Evolutionary conservation across 1,140 invertebrate species (phyloP), one percentile per base, ranked within the genome.

Genomic region (Rhyzopertha dominica): DNA sequence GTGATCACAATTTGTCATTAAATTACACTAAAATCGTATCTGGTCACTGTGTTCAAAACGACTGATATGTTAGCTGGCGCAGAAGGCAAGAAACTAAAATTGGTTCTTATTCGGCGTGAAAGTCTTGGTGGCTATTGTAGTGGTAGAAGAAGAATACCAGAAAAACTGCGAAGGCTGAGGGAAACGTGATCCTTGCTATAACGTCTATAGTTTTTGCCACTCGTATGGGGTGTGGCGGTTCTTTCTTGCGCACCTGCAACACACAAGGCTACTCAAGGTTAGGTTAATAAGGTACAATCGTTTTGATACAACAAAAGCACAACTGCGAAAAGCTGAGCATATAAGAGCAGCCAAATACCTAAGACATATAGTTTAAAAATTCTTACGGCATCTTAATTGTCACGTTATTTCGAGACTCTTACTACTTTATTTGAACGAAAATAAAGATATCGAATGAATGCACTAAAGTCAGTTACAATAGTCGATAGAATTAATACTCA

Each of bases 121-220:
- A 35, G 45, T 73, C 73, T 47, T 70, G 73, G 51, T 67, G 72
- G 58, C 77, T 78, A 49, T 87, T 89, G 72, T 92, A 92, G 73
- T 89, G 86, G 56, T 90, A 85, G 76, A 94, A 93, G 78, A 93
- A 94, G 74, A 91, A 93, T 63, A 90, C 86, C 53, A 93, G 80
- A 74, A 95, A 95, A 59, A 92, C 81, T 62, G 87, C 84, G 68
- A 90, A 95, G 54, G 89, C 88, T 52, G 86, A 81, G 52, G 90
- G 90, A 74, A 94, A 95, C 44, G 88, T 90, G 62, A 92, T 87
- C 63, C 90, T 80, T 24, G 90, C 89, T 62, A 95, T 90, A 42
- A 93, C 89, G 74, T 95, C 90, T 63, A 95, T 94, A 38, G 89
- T 92, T 74, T 93, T 93, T 36, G 90, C 90, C 54, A 93, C 87